These are phyloP conservation scores for Ecliptopera silaceata DNA, from an alignment of 2,888 invertebrate genomes.

Conservation along the genomic window DNA sequence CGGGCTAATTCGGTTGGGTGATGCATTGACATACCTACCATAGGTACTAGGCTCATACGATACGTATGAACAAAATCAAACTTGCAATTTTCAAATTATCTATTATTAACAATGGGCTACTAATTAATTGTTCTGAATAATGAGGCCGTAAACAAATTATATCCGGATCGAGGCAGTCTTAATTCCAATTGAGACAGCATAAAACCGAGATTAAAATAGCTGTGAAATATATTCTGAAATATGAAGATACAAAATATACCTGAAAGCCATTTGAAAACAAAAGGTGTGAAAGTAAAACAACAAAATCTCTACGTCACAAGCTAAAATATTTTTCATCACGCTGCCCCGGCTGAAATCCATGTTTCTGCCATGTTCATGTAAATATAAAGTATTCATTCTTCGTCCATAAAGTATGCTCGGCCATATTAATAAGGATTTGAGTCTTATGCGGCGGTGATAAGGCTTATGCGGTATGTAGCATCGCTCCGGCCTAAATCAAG, in stretches of 20 bases:
- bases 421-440: conserved; percentile 5
- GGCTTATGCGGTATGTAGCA: conserved; percentile 11
- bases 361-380: conserved; percentile 34
- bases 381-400: conserved; percentile 38
- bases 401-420: conserved; percentile 24
- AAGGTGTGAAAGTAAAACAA: background rate
- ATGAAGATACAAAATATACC: background rate
- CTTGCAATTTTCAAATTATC: too few relatives aligned
- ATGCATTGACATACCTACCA: conserved; percentile 48
- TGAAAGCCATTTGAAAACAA: background rate
- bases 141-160: too few relatives aligned
- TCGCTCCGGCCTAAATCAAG: conserved; percentile 39
- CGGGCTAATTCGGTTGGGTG: conserved; percentile 71
- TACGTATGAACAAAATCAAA: too few relatives aligned
- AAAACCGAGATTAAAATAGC: too few relatives aligned
- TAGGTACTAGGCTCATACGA: background rate
- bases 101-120: too few relatives aligned
- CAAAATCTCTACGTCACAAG: conserved; percentile 2
- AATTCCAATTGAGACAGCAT: too few relatives aligned
- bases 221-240: too few relatives aligned
- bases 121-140: too few relatives aligned
- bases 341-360: conserved; percentile 31
- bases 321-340: conserved; percentile 33
- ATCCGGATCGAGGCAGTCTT: too few relatives aligned
- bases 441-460: conserved; percentile 17